These are phyloP conservation scores for Anguilla japonica DNA, from an alignment of 2,113 vertebrate genomes.

Conservation along the genomic window DNA sequence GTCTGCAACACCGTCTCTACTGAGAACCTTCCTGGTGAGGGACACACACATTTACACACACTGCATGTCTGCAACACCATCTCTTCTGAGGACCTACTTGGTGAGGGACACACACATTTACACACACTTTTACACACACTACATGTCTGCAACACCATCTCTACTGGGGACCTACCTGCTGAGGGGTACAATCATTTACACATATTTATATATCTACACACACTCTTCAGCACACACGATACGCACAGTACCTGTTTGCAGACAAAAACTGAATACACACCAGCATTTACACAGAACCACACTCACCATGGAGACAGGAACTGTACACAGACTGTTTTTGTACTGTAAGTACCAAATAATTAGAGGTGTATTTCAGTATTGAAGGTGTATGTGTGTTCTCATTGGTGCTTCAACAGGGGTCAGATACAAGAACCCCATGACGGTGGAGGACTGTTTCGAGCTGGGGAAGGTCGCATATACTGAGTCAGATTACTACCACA, in stretches of 20 bases:
- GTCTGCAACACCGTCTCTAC: constrained; percentile 86
- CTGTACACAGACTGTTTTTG: neutral
- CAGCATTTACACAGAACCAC: neutral
- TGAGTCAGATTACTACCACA: constrained; percentile 94
- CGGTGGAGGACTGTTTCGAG: constrained; percentile 94
- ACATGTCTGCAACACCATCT: constrained; percentile 79
- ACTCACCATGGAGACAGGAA: neutral
- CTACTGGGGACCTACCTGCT: constrained; percentile 92
- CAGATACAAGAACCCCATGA: constrained; percentile 84
- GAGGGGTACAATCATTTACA: constrained; percentile 35
- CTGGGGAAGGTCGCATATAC: constrained; percentile 93
- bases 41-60: constrained; percentile 61
- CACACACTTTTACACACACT: neutral
- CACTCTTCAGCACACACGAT: no score
- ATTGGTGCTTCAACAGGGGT: constrained; percentile 71
- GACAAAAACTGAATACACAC: neutral
- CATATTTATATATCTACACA: neutral
- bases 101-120: constrained; percentile 74
- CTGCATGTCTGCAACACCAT: constrained; percentile 79
- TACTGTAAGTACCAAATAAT: neutral
- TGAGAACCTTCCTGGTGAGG: constrained; percentile 89
- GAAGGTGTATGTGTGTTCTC: neutral
- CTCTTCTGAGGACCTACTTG: constrained; percentile 88
- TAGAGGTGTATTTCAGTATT: neutral
- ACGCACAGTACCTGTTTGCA: no score